A percentile compares a stretch with the other conserved stretches of the same genome.
Evolutionary conservation across 2,113 vertebrate genomes (phyloP).

Genomic region (Sprattus sprattus): DNA sequence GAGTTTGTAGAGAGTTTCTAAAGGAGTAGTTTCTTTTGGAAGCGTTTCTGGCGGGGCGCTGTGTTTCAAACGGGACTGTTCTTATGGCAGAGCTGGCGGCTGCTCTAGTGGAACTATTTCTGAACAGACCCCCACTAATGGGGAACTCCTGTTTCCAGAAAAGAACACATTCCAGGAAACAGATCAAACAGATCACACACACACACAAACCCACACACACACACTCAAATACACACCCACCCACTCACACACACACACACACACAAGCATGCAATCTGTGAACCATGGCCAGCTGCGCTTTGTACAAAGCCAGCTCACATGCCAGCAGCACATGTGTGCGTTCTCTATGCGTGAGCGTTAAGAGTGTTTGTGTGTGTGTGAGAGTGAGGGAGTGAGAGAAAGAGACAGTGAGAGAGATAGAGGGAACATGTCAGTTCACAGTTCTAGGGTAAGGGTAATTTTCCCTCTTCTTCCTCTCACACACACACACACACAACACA

Average conservation of each 20-base stretch:
- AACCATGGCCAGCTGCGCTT: constrained; percentile 32
- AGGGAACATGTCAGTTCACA: not conserved
- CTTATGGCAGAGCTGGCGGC: too few relatives aligned
- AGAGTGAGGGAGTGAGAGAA: too few relatives aligned
- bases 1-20: not conserved
- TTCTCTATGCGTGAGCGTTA: constrained; percentile 1
- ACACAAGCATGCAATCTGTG: not conserved
- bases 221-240: constrained; percentile 30
- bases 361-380: not conserved
- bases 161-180: not conserved
- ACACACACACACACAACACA: not conserved
- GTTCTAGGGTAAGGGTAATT: not conserved
- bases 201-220: constrained; percentile 1
- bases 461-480: not conserved
- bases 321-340: constrained; percentile 15
- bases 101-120: not conserved
- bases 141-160: not conserved
- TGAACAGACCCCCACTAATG: not conserved
- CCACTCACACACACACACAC: not conserved
- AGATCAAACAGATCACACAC: constrained; percentile 10
- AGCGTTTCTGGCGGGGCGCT: not conserved
- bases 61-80: too few relatives aligned
- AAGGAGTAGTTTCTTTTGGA: not conserved
- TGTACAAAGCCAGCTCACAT: constrained; percentile 44
- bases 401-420: too few relatives aligned